Evolutionary conservation across 2,113 vertebrate species (phyloP).

Genomic region (Sinocyclocheilus anophthalmus): DNA sequence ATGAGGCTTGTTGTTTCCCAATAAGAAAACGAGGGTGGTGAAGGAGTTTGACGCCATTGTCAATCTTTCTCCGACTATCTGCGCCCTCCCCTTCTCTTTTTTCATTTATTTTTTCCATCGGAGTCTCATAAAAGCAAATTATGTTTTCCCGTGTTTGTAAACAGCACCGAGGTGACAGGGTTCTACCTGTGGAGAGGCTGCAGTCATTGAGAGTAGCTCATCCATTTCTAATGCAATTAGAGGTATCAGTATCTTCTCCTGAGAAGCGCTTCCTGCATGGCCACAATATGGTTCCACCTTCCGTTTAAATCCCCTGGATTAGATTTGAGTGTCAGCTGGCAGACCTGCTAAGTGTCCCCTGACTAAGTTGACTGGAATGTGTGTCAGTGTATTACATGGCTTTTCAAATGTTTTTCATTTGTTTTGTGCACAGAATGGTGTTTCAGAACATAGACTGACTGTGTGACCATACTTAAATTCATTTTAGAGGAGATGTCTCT

Average conservation of each 20-base stretch:
- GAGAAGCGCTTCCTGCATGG: conserved; percentile 31
- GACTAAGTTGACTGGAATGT: conserved; percentile 56
- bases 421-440: conserved; percentile 10
- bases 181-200: conserved; percentile 42
- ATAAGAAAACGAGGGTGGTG: not conserved
- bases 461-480: not conserved
- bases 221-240: conserved; percentile 56
- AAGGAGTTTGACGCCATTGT: not conserved
- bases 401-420: conserved; percentile 49
- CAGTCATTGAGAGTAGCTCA: conserved; percentile 42
- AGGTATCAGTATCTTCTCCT: conserved; percentile 47
- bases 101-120: conserved; percentile 8
- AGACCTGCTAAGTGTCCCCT: conserved; percentile 53
- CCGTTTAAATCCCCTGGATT: conserved; percentile 47
- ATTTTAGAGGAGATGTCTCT: not conserved
- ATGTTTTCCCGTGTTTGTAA: not conserved
- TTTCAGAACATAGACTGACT: conserved; percentile 44
- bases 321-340: conserved; percentile 57
- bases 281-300: conserved; percentile 34
- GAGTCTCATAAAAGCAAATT: conserved; percentile 9
- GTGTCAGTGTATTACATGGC: conserved; percentile 54
- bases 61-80: not conserved
- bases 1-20: conserved; percentile 5
- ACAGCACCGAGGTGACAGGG: conserved; percentile 17
- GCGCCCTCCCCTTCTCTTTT: not conserved